Evolutionary conservation across 2,113 vertebrate species (phyloP).

Genomic region (Marmota monax): DNA sequence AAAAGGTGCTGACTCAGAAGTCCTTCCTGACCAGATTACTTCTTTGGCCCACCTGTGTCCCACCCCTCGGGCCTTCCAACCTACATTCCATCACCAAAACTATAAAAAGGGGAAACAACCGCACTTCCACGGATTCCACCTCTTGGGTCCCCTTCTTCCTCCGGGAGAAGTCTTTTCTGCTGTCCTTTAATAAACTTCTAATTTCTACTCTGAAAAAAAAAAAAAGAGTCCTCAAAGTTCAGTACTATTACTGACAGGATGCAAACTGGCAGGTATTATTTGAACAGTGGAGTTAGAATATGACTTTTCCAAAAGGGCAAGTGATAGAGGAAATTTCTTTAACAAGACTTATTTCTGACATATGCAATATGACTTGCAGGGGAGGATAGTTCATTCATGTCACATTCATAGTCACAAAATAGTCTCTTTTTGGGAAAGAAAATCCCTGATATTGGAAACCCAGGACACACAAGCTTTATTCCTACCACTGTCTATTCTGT

Average conservation of each 20-base stretch:
- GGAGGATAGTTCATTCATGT: not conserved
- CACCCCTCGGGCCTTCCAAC: too few species aligned
- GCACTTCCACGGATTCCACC: too few species aligned
- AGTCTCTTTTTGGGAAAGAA: not conserved
- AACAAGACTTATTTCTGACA: not conserved
- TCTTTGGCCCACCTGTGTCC: too few species aligned
- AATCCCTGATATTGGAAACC: not conserved
- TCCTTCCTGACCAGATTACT: too few species aligned
- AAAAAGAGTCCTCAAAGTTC: not conserved
- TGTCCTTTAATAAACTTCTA: too few species aligned
- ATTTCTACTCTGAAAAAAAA: too few species aligned
- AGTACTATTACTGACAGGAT: not conserved
- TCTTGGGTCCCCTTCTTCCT: too few species aligned
- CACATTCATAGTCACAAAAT: conserved; percentile 11
- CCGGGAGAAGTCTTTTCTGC: too few species aligned
- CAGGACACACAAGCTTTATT: not conserved
- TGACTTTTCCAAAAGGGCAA: not conserved
- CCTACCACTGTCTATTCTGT: not conserved
- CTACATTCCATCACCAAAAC: too few species aligned
- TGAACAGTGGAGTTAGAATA: not conserved
- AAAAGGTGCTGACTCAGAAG: too few species aligned
- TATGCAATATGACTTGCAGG: not conserved
- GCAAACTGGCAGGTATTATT: not conserved
- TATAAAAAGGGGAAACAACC: too few species aligned
- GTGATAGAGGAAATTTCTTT: not conserved